Evolutionary conservation across 1,140 invertebrate genomes (phyloP).

Genomic region (Drosophila nebulosa): DNA sequence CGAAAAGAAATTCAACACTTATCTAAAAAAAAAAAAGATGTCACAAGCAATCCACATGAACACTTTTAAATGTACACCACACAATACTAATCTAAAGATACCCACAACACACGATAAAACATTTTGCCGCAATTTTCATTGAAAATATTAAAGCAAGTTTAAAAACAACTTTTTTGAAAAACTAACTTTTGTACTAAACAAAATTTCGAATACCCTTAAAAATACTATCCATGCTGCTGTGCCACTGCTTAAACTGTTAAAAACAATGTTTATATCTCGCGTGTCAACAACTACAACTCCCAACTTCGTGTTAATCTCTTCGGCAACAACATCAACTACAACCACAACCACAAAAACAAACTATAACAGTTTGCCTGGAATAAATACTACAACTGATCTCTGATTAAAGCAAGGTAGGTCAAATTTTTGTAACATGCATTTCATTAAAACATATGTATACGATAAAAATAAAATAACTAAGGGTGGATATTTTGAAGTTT

Average conservation of each 20-base stretch:
- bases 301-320: slow-evolving; percentile 79
- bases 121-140: slow-evolving; percentile 69
- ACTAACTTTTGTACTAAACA: slow-evolving; percentile 56
- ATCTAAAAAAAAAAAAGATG: slow-evolving; percentile 31
- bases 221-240: slow-evolving; percentile 59
- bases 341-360: slow-evolving; percentile 51
- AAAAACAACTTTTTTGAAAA: slow-evolving; percentile 16
- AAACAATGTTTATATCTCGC: slow-evolving; percentile 60
- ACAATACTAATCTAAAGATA: slow-evolving; percentile 18
- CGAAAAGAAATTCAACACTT: slow-evolving; percentile 75
- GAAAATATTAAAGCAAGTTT: slow-evolving; percentile 55
- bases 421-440: slow-evolving; percentile 19
- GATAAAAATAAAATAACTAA: slow-evolving; percentile 13
- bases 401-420: slow-evolving; percentile 78
- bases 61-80: slow-evolving; percentile 24
- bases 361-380: slow-evolving; percentile 80
- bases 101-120: slow-evolving; percentile 34
- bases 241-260: slow-evolving; percentile 58
- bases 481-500: slow-evolving; percentile 15
- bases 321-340: slow-evolving; percentile 58
- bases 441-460: slow-evolving; percentile 1
- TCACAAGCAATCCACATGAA: slow-evolving; percentile 12
- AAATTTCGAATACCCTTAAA: slow-evolving; percentile 62
- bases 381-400: slow-evolving; percentile 81
- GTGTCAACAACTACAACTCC: slow-evolving; percentile 76